Percentiles rank a stretch among this genome's conserved stretches.
Conservation (phyloP, 2,113 vertebrate species). For the Probosciger aterrimus region DNA sequence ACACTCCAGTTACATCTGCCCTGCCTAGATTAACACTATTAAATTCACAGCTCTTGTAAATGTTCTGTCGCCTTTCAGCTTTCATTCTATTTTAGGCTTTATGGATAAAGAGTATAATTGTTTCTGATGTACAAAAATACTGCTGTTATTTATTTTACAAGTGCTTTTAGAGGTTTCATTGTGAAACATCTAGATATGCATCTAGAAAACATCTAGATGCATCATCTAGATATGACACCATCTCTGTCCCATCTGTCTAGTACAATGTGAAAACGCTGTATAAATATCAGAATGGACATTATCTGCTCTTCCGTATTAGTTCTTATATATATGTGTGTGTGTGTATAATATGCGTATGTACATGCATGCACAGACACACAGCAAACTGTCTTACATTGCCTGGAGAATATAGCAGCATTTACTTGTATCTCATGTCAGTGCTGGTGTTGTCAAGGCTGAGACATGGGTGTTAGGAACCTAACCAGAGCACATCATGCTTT, state of each 20-base stretch:
- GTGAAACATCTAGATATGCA: neutral
- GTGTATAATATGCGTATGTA: neutral
- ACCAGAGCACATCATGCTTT: fast-evolving
- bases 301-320: neutral
- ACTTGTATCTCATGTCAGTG: neutral
- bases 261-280: neutral
- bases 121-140: neutral
- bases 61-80: neutral
- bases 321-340: neutral
- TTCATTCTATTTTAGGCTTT: neutral
- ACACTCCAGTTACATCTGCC: neutral
- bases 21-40: neutral
- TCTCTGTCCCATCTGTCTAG: neutral
- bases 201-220: neutral
- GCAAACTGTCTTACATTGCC: neutral
- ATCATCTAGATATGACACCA: neutral
- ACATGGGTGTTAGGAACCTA: neutral
- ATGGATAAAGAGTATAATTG: neutral
- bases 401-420: neutral
- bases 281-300: neutral
- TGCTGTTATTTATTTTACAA: neutral
- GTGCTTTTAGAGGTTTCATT: neutral
- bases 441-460: neutral
- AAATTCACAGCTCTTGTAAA: neutral
- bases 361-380: neutral